Base-by-base conservation (phyloP, 2,888 invertebrate genomes). In the Ennomos fuscantarius region DNA sequence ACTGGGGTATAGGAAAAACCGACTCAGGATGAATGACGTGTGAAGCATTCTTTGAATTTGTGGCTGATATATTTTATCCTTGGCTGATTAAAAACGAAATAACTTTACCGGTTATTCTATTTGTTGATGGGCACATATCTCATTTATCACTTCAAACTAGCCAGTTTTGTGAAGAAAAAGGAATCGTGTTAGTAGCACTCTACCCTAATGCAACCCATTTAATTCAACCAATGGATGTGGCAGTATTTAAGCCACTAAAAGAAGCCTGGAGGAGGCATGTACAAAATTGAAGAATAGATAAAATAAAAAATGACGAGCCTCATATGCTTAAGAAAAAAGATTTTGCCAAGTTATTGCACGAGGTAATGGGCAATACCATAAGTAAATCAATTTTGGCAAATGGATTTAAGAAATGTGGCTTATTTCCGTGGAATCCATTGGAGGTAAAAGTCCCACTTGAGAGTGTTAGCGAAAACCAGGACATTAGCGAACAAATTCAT, bases 1-100 rank as follows among this genome's bases (percentile, higher is more conserved):
- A 63, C 10, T 88, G 84, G 84, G 74, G 75, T 40, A 53, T 82
- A 33, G 86, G 84, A 55, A 78, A 72, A 58, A 80, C 81, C 3
- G 84, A 87, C 10, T 78, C 63, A 48, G 85, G 84, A 8, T 87
- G 88, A 84, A 87, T 88, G 84, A 84, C 77, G 9, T 63, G 72
- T 1, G 78, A 78, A 63, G 73, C 58, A 10, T 55, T 62, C n/a
- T 59, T 53, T 48, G 58, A 62, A 33, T 62, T 58, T 45, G 34
- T 62, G 6, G 69, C 74, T 8, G 81, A 84, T 63, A 63, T 81
- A 31, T 84, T 85, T 66, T 56, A 74, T 60, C 75, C 75, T 39
- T 86, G 82, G 81, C 57, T 85, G 37, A 37, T 69, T 40, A 62
- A 70, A 53, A 72, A 80, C 52, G 60, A 74, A 39, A 63, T 69